Conservation (phyloP, 2,797 vertebrate genomes). For the Pitangus sulphuratus region DNA sequence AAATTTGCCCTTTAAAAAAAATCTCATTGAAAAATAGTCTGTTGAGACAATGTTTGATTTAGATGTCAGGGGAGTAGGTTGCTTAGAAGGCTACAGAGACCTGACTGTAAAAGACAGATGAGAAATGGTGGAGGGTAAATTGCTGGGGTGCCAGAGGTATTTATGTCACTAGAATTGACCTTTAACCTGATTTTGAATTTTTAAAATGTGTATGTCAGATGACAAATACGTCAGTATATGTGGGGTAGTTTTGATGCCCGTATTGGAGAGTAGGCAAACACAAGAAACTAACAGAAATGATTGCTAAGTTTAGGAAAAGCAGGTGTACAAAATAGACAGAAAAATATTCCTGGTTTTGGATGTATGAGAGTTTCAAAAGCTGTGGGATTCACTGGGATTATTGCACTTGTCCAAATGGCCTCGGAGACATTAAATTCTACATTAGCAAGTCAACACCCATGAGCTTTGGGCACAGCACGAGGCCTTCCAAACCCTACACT, state of each 20-base stretch:
- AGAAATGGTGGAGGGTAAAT: neutral
- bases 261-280: neutral
- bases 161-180: neutral
- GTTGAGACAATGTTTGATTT: neutral
- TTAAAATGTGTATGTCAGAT: neutral
- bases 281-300: neutral
- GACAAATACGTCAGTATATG: neutral
- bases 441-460: neutral
- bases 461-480: neutral
- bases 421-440: neutral
- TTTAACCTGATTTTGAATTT: neutral
- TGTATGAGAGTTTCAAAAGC: neutral
- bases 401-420: neutral
- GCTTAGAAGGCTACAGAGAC: neutral
- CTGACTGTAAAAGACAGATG: neutral
- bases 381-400: neutral
- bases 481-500: neutral
- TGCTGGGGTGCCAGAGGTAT: neutral
- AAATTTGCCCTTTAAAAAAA: neutral
- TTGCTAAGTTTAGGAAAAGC: neutral
- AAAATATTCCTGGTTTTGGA: neutral
- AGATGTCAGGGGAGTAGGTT: neutral
- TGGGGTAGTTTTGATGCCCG: neutral
- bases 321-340: neutral
- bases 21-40: neutral